Evolutionary conservation across 2,113 vertebrate species (phyloP).

Genomic region (Glareola pratincola): DNA sequence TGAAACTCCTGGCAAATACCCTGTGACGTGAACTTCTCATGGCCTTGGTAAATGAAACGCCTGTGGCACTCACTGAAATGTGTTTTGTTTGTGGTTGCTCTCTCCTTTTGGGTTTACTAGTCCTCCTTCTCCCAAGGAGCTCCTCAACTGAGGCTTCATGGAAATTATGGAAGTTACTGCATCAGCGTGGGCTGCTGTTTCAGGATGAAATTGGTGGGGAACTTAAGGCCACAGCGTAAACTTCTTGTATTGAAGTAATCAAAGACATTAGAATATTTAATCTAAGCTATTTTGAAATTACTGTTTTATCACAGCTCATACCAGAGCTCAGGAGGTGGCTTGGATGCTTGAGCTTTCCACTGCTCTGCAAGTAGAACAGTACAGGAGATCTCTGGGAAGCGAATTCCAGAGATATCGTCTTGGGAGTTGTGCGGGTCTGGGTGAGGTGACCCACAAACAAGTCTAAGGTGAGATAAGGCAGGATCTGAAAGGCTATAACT

Average conservation of each 20-base stretch:
- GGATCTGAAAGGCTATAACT: neutral
- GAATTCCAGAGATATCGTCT: neutral
- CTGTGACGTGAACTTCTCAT: conserved; percentile 27
- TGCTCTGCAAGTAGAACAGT: neutral
- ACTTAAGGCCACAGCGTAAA: neutral
- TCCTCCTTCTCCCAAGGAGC: neutral
- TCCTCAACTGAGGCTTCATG: neutral
- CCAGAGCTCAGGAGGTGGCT: neutral
- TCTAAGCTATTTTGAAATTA: neutral
- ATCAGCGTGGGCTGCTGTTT: neutral
- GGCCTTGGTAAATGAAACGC: neutral
- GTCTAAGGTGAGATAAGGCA: neutral
- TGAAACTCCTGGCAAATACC: conserved; percentile 7
- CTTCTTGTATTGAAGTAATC: neutral
- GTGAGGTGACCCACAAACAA: neutral
- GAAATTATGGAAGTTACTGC: neutral
- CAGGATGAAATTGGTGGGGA: neutral
- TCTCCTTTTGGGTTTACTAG: neutral
- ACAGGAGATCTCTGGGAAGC: neutral
- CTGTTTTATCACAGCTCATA: neutral
- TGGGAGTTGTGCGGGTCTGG: neutral
- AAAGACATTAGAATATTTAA: neutral
- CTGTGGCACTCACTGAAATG: neutral
- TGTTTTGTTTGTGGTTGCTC: neutral
- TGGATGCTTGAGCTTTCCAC: neutral